Evolutionary conservation across 2,888 invertebrate species (phyloP).

Genomic region (Plebejus melissa): DNA sequence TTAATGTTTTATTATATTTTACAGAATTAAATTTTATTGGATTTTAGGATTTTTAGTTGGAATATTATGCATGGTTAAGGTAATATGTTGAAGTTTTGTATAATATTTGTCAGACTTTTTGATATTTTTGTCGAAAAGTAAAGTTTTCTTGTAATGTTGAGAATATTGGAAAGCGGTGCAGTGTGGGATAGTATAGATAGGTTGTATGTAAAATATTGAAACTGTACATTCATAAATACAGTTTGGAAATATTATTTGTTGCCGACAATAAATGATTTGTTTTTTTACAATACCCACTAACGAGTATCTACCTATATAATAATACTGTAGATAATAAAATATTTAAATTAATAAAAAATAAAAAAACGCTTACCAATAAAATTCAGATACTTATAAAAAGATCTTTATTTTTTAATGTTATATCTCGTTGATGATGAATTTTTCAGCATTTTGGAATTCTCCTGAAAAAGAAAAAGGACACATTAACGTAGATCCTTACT

Average conservation of each 20-base stretch:
- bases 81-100: background rate
- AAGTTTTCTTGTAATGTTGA: background rate
- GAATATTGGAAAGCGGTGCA: conserved; percentile 21
- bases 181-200: conserved; percentile 26
- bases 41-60: background rate
- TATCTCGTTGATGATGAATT: background rate
- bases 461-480: background rate
- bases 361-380: conserved; percentile 2
- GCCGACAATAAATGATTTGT: conserved; percentile 24
- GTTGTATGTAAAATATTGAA: conserved; percentile 23
- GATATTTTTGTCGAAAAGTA: background rate
- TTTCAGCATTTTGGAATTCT: background rate
- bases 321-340: background rate
- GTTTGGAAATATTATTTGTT: conserved; percentile 27
- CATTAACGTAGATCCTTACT: too few species aligned
- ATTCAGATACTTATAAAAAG: background rate
- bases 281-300: conserved; percentile 1
- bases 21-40: background rate
- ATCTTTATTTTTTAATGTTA: conserved; percentile 1
- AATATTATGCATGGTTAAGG: background rate
- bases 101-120: background rate
- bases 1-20: background rate
- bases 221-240: conserved; percentile 24
- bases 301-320: background rate
- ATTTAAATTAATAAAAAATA: background rate